phyloP scores from a whole-genome alignment of 2,888 invertebrate genomes.

The Chironomus riparius region DNA sequence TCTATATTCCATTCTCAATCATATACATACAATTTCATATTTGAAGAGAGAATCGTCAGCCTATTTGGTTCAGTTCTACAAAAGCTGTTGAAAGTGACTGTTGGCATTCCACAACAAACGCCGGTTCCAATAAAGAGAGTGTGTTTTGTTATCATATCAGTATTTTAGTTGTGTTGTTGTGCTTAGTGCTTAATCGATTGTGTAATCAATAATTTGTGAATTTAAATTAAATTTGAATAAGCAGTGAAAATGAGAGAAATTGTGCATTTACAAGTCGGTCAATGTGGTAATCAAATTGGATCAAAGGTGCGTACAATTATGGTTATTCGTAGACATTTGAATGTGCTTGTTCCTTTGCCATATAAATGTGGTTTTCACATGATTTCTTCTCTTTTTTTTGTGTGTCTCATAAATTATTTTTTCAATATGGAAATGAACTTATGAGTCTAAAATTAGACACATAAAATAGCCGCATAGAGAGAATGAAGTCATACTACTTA shows the following conservation, averaged over 20 bases:
- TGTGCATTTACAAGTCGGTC: constrained; percentile 73
- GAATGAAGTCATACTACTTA: not conserved
- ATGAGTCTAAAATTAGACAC: not conserved
- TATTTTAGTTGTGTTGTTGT: not conserved
- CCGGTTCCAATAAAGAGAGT: not conserved
- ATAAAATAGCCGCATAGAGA: not conserved
- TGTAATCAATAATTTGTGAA: not conserved
- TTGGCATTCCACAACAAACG: not conserved
- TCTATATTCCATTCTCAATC: too few species aligned
- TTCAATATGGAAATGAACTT: not conserved
- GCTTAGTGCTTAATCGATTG: not conserved
- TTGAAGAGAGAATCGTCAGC: not conserved
- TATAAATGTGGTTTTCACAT: too few species aligned
- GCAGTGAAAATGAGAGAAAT: constrained; percentile 68
- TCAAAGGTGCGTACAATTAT: constrained; percentile 52
- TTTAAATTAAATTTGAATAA: too few species aligned
- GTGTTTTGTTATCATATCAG: not conserved
- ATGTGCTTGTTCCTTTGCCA: too few species aligned
- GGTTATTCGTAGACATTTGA: not conserved
- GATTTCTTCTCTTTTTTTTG: too few species aligned
- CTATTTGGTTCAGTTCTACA: not conserved
- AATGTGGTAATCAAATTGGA: constrained; percentile 77
- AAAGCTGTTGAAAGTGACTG: constrained; percentile 7
- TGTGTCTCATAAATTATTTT: not conserved
- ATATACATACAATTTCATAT: too few species aligned